Percentiles rank a stretch among this genome's conserved stretches.
phyloP scores from a whole-genome alignment of 2,888 invertebrate species.

The Nezara viridula region DNA sequence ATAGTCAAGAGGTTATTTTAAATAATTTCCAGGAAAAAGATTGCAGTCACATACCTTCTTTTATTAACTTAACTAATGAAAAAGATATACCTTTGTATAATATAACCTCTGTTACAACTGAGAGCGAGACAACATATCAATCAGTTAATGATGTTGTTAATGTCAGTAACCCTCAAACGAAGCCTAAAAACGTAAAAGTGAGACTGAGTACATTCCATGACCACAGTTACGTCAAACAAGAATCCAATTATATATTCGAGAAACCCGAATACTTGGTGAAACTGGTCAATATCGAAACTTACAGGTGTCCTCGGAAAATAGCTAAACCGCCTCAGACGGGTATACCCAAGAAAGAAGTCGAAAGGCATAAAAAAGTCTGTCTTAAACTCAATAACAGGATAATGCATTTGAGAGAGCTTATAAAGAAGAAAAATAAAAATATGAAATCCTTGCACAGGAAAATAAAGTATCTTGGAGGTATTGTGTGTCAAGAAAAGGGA shows the following conservation, averaged over 20 bases:
- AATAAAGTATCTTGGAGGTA: neutral
- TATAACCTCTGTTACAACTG: neutral
- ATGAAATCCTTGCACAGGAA: slow-evolving; percentile 21
- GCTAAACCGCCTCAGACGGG: neutral
- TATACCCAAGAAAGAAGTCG: neutral
- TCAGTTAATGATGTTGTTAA: neutral
- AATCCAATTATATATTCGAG: slow-evolving; percentile 25
- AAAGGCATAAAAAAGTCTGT: neutral
- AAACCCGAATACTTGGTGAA: slow-evolving; percentile 44
- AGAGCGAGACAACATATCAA: too few relatives aligned
- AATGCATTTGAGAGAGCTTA: slow-evolving; percentile 2
- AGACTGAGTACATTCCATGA: slow-evolving; percentile 29
- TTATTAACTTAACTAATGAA: neutral
- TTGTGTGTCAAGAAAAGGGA: neutral
- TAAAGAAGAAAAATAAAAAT: slow-evolving; percentile 26
- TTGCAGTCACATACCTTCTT: neutral
- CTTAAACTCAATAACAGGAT: slow-evolving; percentile 1
- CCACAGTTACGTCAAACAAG: slow-evolving; percentile 14
- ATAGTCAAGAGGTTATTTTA: neutral
- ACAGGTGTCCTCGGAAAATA: neutral
- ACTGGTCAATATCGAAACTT: slow-evolving; percentile 21
- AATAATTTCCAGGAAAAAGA: neutral
- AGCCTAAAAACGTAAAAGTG: slow-evolving; percentile 5
- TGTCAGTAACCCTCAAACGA: neutral
- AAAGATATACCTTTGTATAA: neutral